Percentiles rank a stretch among this genome's conserved stretches.
phyloP scores from a whole-genome alignment of 2,888 invertebrate genomes.

The Tachina fera region DNA sequence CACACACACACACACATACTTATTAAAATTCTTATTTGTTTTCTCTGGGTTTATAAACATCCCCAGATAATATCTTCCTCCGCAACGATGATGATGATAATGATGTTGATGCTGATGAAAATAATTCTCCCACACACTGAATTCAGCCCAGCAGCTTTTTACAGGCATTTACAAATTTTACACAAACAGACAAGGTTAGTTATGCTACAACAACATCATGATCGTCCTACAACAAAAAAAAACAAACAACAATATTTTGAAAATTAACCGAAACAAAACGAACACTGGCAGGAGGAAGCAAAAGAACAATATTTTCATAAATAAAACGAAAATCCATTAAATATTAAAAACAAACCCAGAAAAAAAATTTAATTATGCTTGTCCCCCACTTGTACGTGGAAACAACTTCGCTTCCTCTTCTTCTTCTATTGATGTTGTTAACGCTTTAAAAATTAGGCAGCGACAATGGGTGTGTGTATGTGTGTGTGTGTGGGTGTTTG shows the following conservation, averaged over 20 bases:
- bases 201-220: slow-evolving; percentile 26
- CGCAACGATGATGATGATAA: not conserved
- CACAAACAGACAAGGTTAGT: not conserved
- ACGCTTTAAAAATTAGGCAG: slow-evolving; percentile 56
- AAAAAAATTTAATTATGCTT: slow-evolving; percentile 68
- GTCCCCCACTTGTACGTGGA: slow-evolving; percentile 50
- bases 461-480: slow-evolving; percentile 32
- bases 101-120: slow-evolving; percentile 30
- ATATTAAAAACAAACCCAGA: slow-evolving; percentile 69
- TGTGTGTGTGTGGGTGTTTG: slow-evolving; percentile 33
- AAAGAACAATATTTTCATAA: slow-evolving; percentile 70
- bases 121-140: slow-evolving; percentile 11
- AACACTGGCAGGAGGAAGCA: not conserved
- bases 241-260: slow-evolving; percentile 19
- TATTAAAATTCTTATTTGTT: not conserved
- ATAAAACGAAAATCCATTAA: slow-evolving; percentile 71
- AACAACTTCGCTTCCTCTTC: slow-evolving; percentile 7
- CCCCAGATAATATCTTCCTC: slow-evolving; percentile 47
- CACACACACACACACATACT: not conserved
- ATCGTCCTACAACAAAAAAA: not conserved
- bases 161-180: not conserved
- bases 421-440: slow-evolving; percentile 5
- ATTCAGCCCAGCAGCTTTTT: not conserved
- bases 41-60: slow-evolving; percentile 30
- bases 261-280: slow-evolving; percentile 42